phyloP scores from a whole-genome alignment of 2,113 vertebrate species.

The Pungitius pungitius region DNA sequence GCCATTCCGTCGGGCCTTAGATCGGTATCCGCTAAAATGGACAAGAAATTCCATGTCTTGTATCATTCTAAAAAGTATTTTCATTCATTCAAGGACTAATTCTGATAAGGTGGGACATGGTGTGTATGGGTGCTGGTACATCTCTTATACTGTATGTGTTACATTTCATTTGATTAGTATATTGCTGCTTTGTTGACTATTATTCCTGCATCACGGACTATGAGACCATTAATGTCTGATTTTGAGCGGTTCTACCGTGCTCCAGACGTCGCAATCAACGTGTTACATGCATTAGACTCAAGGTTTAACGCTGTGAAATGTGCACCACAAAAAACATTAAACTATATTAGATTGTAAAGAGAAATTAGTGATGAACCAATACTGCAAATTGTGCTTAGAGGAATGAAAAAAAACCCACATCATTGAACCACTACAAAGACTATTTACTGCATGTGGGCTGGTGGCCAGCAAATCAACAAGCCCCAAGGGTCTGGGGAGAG shows the following conservation, averaged over 20 bases:
- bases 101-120: neutral
- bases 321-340: neutral
- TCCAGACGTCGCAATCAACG: neutral
- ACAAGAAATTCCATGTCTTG: neutral
- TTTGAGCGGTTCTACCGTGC: neutral
- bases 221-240: neutral
- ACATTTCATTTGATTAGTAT: neutral
- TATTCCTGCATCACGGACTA: neutral
- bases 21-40: neutral
- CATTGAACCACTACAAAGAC: slow-evolving; percentile 6
- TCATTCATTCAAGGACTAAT: neutral
- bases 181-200: neutral
- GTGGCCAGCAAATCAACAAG: slow-evolving; percentile 19
- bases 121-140: neutral
- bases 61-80: neutral
- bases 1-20: neutral
- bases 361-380: slow-evolving; percentile 10
- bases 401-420: slow-evolving; percentile 19
- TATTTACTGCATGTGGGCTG: slow-evolving; percentile 26
- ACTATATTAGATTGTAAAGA: neutral
- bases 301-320: neutral
- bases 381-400: slow-evolving; percentile 12
- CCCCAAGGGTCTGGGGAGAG: slow-evolving; percentile 25
- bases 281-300: neutral
- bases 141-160: neutral